Conservation (phyloP, 2,888 invertebrate species). For the Heliconius aoede region DNA sequence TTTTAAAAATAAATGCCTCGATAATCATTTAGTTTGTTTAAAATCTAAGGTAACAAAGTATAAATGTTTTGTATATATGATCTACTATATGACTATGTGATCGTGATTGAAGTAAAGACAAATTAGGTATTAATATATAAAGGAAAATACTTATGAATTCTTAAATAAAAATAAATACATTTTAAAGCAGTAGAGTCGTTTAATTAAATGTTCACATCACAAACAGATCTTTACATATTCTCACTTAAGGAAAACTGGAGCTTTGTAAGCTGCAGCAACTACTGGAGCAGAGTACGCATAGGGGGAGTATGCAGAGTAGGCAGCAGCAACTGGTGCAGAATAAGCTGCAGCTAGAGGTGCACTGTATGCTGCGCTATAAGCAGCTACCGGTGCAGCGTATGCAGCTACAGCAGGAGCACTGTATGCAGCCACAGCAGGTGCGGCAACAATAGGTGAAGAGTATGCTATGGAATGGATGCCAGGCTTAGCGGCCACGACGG, state of each 20-base stretch:
- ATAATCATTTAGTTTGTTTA: background rate
- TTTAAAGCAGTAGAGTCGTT: conserved; percentile 12
- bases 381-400: conserved; percentile 58
- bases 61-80: no score
- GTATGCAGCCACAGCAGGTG: conserved; percentile 68
- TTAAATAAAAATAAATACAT: background rate
- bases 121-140: background rate
- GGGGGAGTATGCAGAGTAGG: conserved; percentile 49
- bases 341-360: conserved; percentile 52
- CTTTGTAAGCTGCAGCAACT: conserved; percentile 53
- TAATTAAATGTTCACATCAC: conserved; percentile 15
- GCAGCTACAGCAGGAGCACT: conserved; percentile 67
- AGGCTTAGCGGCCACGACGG: conserved; percentile 73
- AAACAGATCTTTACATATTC: background rate
- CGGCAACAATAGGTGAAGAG: conserved; percentile 55
- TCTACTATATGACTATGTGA: no score
- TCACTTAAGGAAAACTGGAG: conserved; percentile 47
- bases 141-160: background rate
- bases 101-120: no score
- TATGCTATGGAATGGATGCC: conserved; percentile 68
- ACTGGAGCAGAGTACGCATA: conserved; percentile 49
- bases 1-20: background rate
- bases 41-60: background rate
- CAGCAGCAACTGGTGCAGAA: conserved; percentile 59
- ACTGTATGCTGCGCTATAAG: conserved; percentile 61